Base-by-base conservation (phyloP, 2,797 vertebrate genomes). In the Cynopterus sphinx region DNA sequence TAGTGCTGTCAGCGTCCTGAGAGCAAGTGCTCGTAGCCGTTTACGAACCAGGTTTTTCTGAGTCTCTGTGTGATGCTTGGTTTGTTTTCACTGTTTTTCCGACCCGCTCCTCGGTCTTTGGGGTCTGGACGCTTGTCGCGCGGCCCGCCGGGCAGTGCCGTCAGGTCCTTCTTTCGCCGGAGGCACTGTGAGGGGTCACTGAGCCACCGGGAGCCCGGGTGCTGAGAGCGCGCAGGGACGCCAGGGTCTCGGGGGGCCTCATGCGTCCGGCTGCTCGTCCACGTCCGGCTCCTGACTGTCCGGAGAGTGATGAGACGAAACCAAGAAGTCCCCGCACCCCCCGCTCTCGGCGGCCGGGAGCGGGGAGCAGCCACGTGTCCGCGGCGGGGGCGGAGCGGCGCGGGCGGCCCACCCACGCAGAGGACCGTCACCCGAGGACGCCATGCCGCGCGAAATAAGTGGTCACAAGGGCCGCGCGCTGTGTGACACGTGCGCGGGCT, bases 201-300 rank as follows among this genome's bases (percentile, higher is more conserved):
- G 49, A 49, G 49, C 49, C 49, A 49, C 49, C 49, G 16, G 49
- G 49, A 49, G 15, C 49, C 15, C 15, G 15, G 49, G 49, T 5
- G 5, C 49, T 16, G 49, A 16, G 49, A 16, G 49, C 49, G 15
- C 16, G 49, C 49, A 16, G 49, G 49, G 15, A 39, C 8, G 1
- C 53, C 61, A 31, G 53, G 31, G 28, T 41, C 15, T 16, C 28
- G 2, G 43, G 41, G 6, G 24, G 2, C 67, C 11, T 10, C 22
- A 28, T 17, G 3, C 9, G 41, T 15, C n/a, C 49, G 0, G n/a
- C n/a, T n/a, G 1, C 87, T 1, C 0, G 3, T 2, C n/a, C 43
- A 39, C 24, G 0, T 8, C 41, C 2, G 16, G 63, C 21, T 51
- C 74, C 6, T 2, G 16, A 5, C 28, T 7, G 2, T 9, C 53